These are phyloP conservation scores for Lonchura striata DNA, from an alignment of 2,113 vertebrate genomes.

Conservation along the genomic window DNA sequence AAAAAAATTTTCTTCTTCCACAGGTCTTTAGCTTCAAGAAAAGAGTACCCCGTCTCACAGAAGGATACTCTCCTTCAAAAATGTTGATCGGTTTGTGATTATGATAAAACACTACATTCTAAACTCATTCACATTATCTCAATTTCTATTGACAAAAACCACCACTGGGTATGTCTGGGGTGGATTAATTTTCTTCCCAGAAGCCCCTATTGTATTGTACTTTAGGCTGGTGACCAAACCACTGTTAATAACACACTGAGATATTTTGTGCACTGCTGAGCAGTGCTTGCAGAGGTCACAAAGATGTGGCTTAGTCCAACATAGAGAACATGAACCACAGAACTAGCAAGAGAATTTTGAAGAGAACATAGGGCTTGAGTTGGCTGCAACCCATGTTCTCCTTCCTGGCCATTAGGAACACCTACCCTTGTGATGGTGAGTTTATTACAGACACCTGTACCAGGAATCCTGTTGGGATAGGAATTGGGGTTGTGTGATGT, in stretches of 20 bases:
- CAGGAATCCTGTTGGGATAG: background rate
- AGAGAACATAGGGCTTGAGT: background rate
- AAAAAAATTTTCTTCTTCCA: background rate
- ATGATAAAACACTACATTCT: background rate
- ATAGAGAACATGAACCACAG: background rate
- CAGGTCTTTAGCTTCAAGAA: background rate
- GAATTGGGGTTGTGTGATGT: background rate
- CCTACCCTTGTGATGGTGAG: background rate
- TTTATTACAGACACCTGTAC: fast-evolving
- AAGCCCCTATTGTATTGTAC: background rate
- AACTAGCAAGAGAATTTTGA: fast-evolving
- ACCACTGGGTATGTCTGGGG: background rate
- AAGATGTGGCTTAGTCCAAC: background rate
- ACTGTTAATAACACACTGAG: background rate
- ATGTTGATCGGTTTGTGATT: background rate
- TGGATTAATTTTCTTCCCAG: background rate
- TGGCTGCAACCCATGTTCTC: background rate
- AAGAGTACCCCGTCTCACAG: background rate
- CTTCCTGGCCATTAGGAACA: background rate
- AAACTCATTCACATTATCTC: background rate
- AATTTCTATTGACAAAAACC: background rate
- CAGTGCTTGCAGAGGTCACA: fast-evolving
- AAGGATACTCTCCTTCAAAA: background rate
- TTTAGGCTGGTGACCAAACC: background rate
- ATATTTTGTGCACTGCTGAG: background rate